Evolutionary conservation across 2,888 invertebrate genomes (phyloP).

Genomic region (Osmoderma eremita): DNA sequence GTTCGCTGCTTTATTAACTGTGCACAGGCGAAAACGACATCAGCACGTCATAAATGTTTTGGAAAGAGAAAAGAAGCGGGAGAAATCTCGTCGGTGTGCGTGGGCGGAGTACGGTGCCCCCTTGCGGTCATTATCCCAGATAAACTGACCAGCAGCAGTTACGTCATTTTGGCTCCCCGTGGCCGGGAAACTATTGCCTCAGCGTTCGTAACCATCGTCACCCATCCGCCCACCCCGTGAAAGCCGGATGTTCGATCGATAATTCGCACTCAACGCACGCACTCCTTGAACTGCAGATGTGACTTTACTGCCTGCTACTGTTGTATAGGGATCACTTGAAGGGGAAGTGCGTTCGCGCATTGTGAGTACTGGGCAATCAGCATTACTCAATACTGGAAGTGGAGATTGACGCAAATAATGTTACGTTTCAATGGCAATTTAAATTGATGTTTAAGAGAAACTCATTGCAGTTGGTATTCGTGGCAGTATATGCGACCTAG

Average conservation of each 20-base stretch:
- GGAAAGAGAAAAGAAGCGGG: conserved; percentile 27
- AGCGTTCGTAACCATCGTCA: not conserved
- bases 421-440: no score
- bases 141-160: conserved; percentile 51
- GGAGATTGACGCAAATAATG: no score
- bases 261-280: conserved; percentile 43
- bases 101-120: conserved; percentile 41
- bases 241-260: conserved; percentile 36
- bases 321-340: conserved; percentile 3
- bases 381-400: no score
- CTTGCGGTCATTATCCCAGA: conserved; percentile 50
- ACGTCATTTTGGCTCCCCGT: conserved; percentile 34
- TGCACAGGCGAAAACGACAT: conserved; percentile 15
- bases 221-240: conserved; percentile 12
- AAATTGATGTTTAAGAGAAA: no score
- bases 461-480: no score
- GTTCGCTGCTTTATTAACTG: conserved; percentile 6
- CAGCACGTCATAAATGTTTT: conserved; percentile 39
- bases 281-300: conserved; percentile 45
- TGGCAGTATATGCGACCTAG: no score
- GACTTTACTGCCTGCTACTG: conserved; percentile 5
- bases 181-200: not conserved
- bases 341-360: not conserved
- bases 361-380: no score
- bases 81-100: conserved; percentile 31